Percentiles rank a stretch among this genome's conserved stretches.
Conservation (phyloP, 2,797 vertebrate genomes). For the Gymnopithys bicolor region DNA sequence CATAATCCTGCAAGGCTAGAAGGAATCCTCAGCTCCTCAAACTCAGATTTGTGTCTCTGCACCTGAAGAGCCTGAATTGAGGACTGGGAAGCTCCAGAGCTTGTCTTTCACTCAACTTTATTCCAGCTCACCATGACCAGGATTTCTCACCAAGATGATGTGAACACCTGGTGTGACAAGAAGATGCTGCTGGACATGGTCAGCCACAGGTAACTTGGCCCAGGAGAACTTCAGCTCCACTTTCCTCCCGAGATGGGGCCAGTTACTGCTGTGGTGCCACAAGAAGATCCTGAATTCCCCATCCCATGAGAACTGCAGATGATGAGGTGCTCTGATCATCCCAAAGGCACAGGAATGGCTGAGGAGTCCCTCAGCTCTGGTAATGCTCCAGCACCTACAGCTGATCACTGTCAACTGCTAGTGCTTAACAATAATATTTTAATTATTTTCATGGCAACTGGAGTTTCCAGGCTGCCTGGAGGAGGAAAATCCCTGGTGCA, state of each 20-base stretch:
- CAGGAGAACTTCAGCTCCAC: background rate
- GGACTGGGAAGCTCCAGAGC: background rate
- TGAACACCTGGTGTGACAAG: background rate
- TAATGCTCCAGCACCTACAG: background rate
- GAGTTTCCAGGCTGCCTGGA: background rate
- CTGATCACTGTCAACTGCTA: background rate
- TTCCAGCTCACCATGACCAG: background rate
- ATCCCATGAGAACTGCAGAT: background rate
- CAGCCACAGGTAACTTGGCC: background rate
- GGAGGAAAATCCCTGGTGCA: rapidly evolving
- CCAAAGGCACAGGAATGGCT: background rate
- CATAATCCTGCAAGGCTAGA: conserved; percentile 47
- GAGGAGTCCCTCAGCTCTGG: background rate
- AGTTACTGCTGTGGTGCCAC: background rate
- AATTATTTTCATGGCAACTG: background rate
- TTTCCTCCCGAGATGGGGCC: rapidly evolving
- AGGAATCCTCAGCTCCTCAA: conserved; percentile 24
- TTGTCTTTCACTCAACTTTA: background rate
- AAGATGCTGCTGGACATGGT: background rate
- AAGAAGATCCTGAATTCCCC: background rate
- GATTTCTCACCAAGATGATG: background rate
- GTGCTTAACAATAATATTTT: background rate
- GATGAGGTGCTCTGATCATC: background rate
- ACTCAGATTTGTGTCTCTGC: background rate
- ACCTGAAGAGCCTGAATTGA: background rate